Conservation (phyloP, 2,113 vertebrate species). For the Cisticola juncidis region DNA sequence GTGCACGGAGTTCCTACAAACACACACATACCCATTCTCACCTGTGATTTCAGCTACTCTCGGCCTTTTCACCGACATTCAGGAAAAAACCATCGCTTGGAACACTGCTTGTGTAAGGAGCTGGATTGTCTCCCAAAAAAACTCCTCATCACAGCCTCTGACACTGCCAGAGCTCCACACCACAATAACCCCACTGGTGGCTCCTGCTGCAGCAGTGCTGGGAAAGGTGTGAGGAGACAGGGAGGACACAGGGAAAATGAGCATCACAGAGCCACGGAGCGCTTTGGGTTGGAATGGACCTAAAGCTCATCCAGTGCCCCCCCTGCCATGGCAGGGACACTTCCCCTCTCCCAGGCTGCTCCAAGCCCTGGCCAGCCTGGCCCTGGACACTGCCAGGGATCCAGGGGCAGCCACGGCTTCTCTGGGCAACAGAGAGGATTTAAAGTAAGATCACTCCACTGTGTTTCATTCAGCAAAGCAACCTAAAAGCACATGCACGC, state of each 20-base stretch:
- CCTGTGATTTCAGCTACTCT: not conserved
- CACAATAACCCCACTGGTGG: not conserved
- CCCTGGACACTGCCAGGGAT: not conserved
- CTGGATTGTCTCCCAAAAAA: not conserved
- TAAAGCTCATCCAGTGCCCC: not conserved
- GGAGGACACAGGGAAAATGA: not conserved
- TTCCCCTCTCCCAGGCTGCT: not conserved
- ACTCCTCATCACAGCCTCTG: not conserved
- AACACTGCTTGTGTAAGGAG: not conserved
- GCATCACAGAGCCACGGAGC: not conserved
- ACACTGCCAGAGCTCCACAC: not conserved
- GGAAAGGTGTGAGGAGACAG: not conserved
- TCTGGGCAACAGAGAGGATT: not conserved
- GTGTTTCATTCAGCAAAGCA: not conserved
- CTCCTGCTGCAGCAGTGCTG: not conserved
- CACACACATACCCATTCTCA: not conserved
- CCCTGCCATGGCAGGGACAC: not conserved
- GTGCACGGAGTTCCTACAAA: not conserved
- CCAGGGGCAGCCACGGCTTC: not conserved
- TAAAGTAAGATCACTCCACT: not conserved
- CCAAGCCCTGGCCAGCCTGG: not conserved
- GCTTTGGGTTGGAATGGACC: not conserved
- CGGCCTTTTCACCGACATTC: not conserved
- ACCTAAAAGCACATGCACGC: constrained; percentile 35
- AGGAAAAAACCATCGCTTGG: not conserved